Conservation (phyloP, 2,888 invertebrate genomes). For the Ctenicera cuprea region DNA sequence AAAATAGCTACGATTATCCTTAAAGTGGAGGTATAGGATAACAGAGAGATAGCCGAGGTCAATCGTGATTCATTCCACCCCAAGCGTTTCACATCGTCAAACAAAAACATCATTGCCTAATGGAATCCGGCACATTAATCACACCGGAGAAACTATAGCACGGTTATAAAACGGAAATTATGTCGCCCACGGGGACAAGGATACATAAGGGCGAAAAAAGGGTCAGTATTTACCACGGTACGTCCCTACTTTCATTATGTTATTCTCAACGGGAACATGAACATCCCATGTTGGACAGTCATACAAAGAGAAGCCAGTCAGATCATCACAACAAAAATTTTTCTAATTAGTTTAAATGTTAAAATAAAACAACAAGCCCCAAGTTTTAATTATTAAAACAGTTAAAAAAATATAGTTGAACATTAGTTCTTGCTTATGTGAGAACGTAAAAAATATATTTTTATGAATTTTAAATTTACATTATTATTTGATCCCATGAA, state of each 20-base stretch:
- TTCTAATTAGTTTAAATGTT: slow-evolving; percentile 31
- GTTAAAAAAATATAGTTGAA: too few relatives aligned
- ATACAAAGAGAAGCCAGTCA: slow-evolving; percentile 42
- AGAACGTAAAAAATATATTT: too few relatives aligned
- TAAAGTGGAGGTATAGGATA: slow-evolving; percentile 23
- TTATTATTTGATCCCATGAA: too few relatives aligned
- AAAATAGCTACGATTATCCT: slow-evolving; percentile 20
- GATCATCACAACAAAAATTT: slow-evolving; percentile 28
- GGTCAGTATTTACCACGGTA: slow-evolving; percentile 60
- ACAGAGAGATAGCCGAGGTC: slow-evolving; percentile 42
- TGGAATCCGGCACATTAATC: slow-evolving; percentile 72
- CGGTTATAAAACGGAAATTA: slow-evolving; percentile 72
- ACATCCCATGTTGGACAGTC: slow-evolving; percentile 54
- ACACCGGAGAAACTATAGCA: slow-evolving; percentile 63
- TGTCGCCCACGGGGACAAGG: slow-evolving; percentile 70
- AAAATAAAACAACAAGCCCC: background rate
- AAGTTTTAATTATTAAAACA: too few relatives aligned
- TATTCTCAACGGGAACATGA: slow-evolving; percentile 56
- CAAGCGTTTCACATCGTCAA: slow-evolving; percentile 64
- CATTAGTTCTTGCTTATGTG: too few relatives aligned
- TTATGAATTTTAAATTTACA: too few relatives aligned
- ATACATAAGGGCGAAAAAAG: slow-evolving; percentile 66
- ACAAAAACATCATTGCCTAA: slow-evolving; percentile 71
- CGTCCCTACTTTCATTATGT: slow-evolving; percentile 55
- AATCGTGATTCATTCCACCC: slow-evolving; percentile 62